A percentile compares a stretch with the other conserved stretches of the same genome.
Evolutionary conservation across 2,888 invertebrate genomes (phyloP).

Genomic region (Timandra comae): DNA sequence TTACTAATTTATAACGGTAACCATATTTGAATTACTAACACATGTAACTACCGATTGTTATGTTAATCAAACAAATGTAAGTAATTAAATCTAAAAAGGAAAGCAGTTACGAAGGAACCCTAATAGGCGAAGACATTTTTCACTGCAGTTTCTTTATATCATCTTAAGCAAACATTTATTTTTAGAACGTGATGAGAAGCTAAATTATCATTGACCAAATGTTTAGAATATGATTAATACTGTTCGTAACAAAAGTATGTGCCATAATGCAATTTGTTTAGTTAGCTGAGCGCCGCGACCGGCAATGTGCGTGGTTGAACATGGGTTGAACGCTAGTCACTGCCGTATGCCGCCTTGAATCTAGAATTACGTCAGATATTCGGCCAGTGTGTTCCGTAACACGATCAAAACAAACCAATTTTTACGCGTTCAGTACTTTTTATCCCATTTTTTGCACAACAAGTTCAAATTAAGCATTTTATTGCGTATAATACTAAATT

Average conservation of each 20-base stretch:
- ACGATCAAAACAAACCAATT: conserved; percentile 12
- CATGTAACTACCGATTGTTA: too few species aligned
- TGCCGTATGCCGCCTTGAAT: conserved; percentile 34
- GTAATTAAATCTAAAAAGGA: too few species aligned
- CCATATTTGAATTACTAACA: too few species aligned
- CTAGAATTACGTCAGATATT: conserved; percentile 57
- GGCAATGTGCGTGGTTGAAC: conserved; percentile 22
- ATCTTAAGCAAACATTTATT: conserved; percentile 6
- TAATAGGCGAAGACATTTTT: too few species aligned
- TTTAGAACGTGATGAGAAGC: conserved; percentile 10
- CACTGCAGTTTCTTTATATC: too few species aligned
- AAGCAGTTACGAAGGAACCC: too few species aligned
- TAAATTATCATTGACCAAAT: conserved; percentile 26
- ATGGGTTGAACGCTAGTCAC: conserved; percentile 13
- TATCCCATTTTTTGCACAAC: too few species aligned
- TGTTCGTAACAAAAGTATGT: conserved; percentile 54
- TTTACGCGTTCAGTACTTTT: too few species aligned
- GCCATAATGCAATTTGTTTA: conserved; percentile 41
- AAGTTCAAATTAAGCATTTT: too few species aligned
- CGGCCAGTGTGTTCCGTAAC: conserved; percentile 21
- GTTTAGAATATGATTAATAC: conserved; percentile 38
- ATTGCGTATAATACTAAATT: too few species aligned
- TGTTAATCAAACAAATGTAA: too few species aligned
- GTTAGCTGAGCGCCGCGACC: conserved; percentile 36
- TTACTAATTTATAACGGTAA: too few species aligned